A percentile compares a stretch with the other conserved stretches of the same genome.
phyloP scores from a whole-genome alignment of 2,888 invertebrate genomes.

The Eupeodes luniger region DNA sequence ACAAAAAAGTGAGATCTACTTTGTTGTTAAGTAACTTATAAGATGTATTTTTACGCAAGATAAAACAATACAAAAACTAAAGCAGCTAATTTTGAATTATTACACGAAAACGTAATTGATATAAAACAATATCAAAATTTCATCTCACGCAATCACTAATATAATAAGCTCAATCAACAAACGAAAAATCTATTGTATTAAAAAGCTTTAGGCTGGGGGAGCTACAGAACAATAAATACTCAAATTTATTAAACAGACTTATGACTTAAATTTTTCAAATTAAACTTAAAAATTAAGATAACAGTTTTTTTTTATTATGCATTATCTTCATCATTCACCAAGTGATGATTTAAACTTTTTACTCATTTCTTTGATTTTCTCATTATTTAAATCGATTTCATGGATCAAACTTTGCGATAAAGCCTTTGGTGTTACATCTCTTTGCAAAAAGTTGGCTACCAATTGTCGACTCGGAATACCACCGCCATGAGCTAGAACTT shows the following conservation, averaged over 20 bases:
- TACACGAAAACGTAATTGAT: too few relatives aligned
- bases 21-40: too few relatives aligned
- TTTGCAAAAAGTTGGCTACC: conserved; percentile 91
- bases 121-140: too few relatives aligned
- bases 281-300: neutral
- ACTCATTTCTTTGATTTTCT: conserved; percentile 83
- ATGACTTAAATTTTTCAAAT: neutral
- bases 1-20: too few relatives aligned
- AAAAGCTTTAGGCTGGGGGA: too few relatives aligned
- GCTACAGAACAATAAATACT: neutral
- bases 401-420: conserved; percentile 92
- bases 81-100: too few relatives aligned
- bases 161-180: too few relatives aligned
- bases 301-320: too few relatives aligned
- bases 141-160: too few relatives aligned
- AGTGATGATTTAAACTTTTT: conserved; percentile 52
- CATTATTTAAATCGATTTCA: conserved; percentile 88
- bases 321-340: conserved; percentile 45
- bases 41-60: too few relatives aligned
- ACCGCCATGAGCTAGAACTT: conserved; percentile 94
- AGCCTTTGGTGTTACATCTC: conserved; percentile 90
- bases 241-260: neutral
- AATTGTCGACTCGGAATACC: conserved; percentile 92
- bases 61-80: too few relatives aligned
- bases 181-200: too few relatives aligned